Conservation (phyloP, 2,797 vertebrate genomes). For the Gorsachius magnificus region DNA sequence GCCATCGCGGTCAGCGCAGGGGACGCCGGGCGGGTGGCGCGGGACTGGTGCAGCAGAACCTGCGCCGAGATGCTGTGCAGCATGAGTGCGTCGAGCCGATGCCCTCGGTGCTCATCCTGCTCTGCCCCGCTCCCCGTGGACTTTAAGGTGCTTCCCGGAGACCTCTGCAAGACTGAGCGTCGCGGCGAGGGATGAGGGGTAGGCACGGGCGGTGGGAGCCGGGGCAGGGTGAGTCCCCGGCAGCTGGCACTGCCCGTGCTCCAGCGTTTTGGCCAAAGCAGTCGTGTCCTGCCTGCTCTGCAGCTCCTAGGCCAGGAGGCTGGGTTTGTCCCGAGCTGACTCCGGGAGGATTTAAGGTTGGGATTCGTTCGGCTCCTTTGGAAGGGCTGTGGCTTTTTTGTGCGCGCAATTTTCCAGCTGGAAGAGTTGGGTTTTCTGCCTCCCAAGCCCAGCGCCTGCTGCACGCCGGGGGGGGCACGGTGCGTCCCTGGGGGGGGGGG, state of each 20-base stretch:
- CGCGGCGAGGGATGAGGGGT: no score
- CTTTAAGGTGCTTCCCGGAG: not conserved
- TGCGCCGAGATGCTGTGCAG: not conserved
- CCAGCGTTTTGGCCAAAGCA: not conserved
- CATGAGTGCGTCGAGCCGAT: accelerated
- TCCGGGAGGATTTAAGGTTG: not conserved
- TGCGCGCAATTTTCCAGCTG: not conserved
- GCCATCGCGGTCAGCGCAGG: accelerated
- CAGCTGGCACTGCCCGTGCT: not conserved
- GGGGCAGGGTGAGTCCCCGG: not conserved
- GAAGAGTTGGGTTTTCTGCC: not conserved
- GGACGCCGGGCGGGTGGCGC: accelerated
- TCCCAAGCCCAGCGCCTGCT: not conserved
- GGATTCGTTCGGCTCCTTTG: not conserved
- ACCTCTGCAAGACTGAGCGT: not conserved
- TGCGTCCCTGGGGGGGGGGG: not conserved
- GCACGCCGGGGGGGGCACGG: no score
- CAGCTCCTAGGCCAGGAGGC: not conserved
- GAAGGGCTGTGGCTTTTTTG: not conserved
- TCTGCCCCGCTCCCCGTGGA: not conserved
- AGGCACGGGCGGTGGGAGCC: not conserved
- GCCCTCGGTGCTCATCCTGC: not conserved
- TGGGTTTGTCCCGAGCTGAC: not conserved
- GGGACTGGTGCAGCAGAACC: accelerated
- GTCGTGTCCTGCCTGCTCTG: not conserved